A percentile compares a stretch with the other conserved stretches of the same genome.
Conservation (phyloP, 2,888 invertebrate genomes). For the Caenorhabditis sp. region DNA sequence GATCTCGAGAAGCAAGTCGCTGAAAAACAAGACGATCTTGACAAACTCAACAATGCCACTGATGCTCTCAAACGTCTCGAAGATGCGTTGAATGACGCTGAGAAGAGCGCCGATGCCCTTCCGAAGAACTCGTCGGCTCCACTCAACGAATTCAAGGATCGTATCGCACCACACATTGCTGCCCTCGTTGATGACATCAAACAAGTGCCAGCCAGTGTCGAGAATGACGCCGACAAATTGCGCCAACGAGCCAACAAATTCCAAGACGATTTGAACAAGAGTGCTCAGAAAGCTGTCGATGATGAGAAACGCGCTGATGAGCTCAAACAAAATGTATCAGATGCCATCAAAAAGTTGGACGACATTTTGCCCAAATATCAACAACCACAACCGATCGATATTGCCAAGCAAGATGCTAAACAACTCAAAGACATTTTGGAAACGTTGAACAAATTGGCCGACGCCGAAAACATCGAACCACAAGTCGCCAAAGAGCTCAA, state of each 20-base stretch:
- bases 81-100: slow-evolving; percentile 38
- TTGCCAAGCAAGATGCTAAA: slow-evolving; percentile 11
- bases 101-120: slow-evolving; percentile 14
- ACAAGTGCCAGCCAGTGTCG: slow-evolving; percentile 19
- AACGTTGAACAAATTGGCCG: not conserved
- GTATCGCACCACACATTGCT: slow-evolving; percentile 24
- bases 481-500: slow-evolving; percentile 21
- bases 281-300: slow-evolving; percentile 11
- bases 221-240: slow-evolving; percentile 14
- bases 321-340: slow-evolving; percentile 23
- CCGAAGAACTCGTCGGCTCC: slow-evolving; percentile 19
- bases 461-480: slow-evolving; percentile 5
- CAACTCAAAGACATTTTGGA: slow-evolving; percentile 9
- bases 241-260: slow-evolving; percentile 25
- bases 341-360: slow-evolving; percentile 12
- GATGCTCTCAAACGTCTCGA: slow-evolving; percentile 37
- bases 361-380: slow-evolving; percentile 17
- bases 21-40: slow-evolving; percentile 33
- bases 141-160: slow-evolving; percentile 31
- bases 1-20: slow-evolving; percentile 28
- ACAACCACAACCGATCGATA: slow-evolving; percentile 12
- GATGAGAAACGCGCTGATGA: slow-evolving; percentile 27
- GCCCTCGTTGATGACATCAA: slow-evolving; percentile 22
- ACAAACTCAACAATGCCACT: slow-evolving; percentile 28
- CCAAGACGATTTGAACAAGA: slow-evolving; percentile 28